A percentile compares a stretch with the other conserved stretches of the same genome.
Conservation (phyloP, 2,888 invertebrate species). For the Homarus gammarus region DNA sequence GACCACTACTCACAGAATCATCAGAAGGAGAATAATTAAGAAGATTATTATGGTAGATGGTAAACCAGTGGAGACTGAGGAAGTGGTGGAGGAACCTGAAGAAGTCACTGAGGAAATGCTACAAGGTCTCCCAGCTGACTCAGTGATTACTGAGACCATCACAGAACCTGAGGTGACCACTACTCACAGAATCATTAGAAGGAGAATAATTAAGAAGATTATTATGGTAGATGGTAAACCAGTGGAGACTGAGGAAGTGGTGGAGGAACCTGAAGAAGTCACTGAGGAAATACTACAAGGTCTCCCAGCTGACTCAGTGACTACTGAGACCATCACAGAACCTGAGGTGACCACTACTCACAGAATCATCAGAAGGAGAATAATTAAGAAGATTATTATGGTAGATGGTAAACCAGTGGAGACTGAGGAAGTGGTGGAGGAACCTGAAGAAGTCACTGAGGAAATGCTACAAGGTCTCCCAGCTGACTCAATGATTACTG, state of each 20-base stretch:
- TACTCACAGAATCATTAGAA: neutral
- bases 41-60: slow-evolving; percentile 57
- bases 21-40: slow-evolving; percentile 40
- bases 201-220: neutral
- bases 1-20: slow-evolving; percentile 45
- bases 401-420: slow-evolving; percentile 56
- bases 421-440: slow-evolving; percentile 58
- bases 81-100: slow-evolving; percentile 63
- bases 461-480: slow-evolving; percentile 22
- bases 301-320: slow-evolving; percentile 3
- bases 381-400: slow-evolving; percentile 7
- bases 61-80: slow-evolving; percentile 60
- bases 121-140: neutral
- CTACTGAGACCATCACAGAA: slow-evolving; percentile 8
- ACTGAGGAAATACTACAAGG: slow-evolving; percentile 12
- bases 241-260: neutral
- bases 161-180: slow-evolving; percentile 9
- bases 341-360: neutral
- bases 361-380: neutral
- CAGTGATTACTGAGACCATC: neutral
- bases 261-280: neutral
- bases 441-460: slow-evolving; percentile 48
- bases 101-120: slow-evolving; percentile 22
- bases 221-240: slow-evolving; percentile 12
- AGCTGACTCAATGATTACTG: slow-evolving; percentile 15